Conservation (phyloP, 2,113 vertebrate genomes). For the Propithecus coquereli region DNA sequence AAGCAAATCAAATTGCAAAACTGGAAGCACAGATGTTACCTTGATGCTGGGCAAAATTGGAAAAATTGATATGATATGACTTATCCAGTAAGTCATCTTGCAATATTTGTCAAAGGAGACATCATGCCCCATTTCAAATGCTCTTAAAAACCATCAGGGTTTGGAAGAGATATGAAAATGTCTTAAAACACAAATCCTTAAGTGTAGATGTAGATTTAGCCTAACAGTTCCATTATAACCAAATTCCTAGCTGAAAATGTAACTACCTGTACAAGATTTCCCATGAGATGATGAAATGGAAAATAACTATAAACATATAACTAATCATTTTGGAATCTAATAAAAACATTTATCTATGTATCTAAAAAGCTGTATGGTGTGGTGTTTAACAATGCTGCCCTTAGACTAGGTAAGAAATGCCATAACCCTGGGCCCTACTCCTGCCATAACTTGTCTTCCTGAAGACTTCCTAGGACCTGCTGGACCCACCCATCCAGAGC, state of each 20-base stretch:
- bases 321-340: neutral
- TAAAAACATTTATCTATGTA: neutral
- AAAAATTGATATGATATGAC: neutral
- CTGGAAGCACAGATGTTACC: conserved; percentile 27
- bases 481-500: neutral
- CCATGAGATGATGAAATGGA: neutral
- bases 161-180: conserved; percentile 4
- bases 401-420: neutral
- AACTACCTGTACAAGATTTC: neutral
- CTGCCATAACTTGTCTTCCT: neutral
- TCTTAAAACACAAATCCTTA: conserved; percentile 46
- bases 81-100: conserved; percentile 29
- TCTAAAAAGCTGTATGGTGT: neutral
- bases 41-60: conserved; percentile 20
- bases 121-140: conserved; percentile 25
- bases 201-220: neutral
- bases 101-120: neutral
- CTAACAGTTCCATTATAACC: neutral
- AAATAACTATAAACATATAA: neutral
- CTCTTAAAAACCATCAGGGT: conserved; percentile 39
- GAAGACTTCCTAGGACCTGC: neutral
- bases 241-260: conserved; percentile 21
- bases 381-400: too few species aligned
- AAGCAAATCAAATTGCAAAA: conserved; percentile 5
- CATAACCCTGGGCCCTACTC: neutral